These are phyloP conservation scores for Pelusios castaneus DNA, from an alignment of 2,113 vertebrate genomes.

Conservation along the genomic window DNA sequence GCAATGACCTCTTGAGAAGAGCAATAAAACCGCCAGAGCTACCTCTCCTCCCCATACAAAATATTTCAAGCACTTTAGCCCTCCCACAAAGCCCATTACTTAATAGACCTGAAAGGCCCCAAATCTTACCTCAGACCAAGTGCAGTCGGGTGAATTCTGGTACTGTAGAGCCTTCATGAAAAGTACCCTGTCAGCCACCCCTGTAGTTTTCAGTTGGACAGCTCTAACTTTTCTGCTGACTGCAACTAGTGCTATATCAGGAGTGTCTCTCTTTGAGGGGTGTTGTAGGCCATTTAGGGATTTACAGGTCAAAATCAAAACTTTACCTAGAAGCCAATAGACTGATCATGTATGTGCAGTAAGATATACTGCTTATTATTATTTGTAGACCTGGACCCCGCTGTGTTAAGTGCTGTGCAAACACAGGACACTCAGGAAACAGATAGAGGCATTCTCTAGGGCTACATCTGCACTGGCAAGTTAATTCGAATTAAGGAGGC, in stretches of 20 bases:
- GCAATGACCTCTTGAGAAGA: not conserved
- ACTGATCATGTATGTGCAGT: not conserved
- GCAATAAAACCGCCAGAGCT: not conserved
- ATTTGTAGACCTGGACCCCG: not conserved
- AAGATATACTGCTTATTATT: not conserved
- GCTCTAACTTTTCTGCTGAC: not conserved
- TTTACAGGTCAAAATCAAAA: not conserved
- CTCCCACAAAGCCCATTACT: not conserved
- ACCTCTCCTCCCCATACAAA: not conserved
- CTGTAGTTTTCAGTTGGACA: not conserved
- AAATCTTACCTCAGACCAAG: not conserved
- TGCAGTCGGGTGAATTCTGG: not conserved
- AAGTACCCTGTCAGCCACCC: not conserved
- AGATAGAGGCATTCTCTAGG: not conserved
- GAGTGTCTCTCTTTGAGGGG: not conserved
- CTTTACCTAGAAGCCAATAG: not conserved
- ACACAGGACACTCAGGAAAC: not conserved
- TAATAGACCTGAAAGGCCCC: not conserved
- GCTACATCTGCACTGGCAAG: no score
- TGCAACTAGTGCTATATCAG: not conserved
- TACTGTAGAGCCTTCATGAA: not conserved
- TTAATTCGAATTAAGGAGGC: no score
- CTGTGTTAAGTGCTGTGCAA: not conserved
- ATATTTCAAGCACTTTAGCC: not conserved
- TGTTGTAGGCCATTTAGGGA: not conserved